Conservation (phyloP, 2,113 vertebrate genomes). For the Nycticorax nycticorax region DNA sequence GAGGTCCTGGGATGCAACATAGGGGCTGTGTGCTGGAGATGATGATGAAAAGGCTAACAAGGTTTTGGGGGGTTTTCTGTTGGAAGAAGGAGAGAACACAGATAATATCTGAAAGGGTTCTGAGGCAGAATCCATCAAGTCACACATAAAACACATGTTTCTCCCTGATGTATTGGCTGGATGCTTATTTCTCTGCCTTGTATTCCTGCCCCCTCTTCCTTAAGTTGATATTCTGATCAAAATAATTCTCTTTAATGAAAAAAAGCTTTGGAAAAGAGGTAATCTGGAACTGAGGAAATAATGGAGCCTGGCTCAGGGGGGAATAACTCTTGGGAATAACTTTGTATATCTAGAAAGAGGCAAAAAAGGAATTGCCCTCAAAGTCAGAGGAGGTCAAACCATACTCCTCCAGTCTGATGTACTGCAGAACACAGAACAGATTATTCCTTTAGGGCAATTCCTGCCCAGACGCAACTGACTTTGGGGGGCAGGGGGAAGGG, state of each 20-base stretch:
- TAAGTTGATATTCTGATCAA: neutral
- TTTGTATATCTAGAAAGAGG: neutral
- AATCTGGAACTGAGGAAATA: neutral
- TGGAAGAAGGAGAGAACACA: neutral
- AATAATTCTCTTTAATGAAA: neutral
- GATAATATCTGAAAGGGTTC: neutral
- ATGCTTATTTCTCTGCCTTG: neutral
- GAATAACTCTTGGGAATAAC: neutral
- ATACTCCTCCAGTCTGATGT: neutral
- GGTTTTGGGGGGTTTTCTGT: neutral
- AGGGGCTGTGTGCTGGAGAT: neutral
- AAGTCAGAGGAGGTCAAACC: neutral
- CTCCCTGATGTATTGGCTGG: neutral
- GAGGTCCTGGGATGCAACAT: neutral
- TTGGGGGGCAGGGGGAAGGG: accelerated
- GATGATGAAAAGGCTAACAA: neutral
- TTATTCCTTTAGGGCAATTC: neutral
- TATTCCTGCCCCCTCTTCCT: neutral
- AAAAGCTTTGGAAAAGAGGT: neutral
- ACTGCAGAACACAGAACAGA: neutral
- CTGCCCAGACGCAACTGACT: neutral
- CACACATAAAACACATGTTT: neutral
- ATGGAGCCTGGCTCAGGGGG: neutral
- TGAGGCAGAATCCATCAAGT: neutral
- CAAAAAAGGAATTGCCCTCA: neutral